phyloP scores from a whole-genome alignment of 1,140 invertebrate species.

The Hyposmocoma kahamanoa region DNA sequence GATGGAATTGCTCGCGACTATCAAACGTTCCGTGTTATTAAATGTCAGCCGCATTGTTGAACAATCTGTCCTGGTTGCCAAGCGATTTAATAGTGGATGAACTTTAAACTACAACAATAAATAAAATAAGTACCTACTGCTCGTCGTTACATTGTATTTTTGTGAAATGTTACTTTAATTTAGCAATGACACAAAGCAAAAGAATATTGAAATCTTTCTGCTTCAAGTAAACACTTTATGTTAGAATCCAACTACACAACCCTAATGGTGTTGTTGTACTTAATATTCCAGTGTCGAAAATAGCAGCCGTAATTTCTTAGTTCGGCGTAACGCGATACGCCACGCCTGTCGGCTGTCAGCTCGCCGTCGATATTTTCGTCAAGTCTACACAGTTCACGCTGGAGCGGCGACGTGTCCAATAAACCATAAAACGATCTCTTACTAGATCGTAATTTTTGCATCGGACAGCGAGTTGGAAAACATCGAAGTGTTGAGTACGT shows the following conservation, averaged over 20 bases:
- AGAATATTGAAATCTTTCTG: too few relatives aligned
- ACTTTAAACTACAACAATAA: neutral
- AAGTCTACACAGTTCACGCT: slow-evolving; percentile 25
- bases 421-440: slow-evolving; percentile 37
- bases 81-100: slow-evolving; percentile 3
- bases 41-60: slow-evolving; percentile 16
- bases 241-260: too few relatives aligned
- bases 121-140: too few relatives aligned
- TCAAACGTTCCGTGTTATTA: slow-evolving; percentile 15
- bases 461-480: slow-evolving; percentile 6
- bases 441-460: slow-evolving; percentile 17
- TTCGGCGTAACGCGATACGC: slow-evolving; percentile 44
- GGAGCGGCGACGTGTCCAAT: slow-evolving; percentile 33
- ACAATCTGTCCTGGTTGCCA: neutral
- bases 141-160: too few relatives aligned
- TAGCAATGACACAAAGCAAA: too few relatives aligned
- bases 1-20: slow-evolving; percentile 13
- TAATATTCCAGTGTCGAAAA: slow-evolving; percentile 28
- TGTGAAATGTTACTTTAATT: too few relatives aligned
- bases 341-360: slow-evolving; percentile 39
- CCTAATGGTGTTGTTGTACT: slow-evolving; percentile 12
- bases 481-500: neutral
- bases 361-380: slow-evolving; percentile 53
- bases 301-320: slow-evolving; percentile 30
- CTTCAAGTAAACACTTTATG: too few relatives aligned